Base-by-base conservation (phyloP, 2,888 invertebrate genomes). In the Magallana nippona region DNA sequence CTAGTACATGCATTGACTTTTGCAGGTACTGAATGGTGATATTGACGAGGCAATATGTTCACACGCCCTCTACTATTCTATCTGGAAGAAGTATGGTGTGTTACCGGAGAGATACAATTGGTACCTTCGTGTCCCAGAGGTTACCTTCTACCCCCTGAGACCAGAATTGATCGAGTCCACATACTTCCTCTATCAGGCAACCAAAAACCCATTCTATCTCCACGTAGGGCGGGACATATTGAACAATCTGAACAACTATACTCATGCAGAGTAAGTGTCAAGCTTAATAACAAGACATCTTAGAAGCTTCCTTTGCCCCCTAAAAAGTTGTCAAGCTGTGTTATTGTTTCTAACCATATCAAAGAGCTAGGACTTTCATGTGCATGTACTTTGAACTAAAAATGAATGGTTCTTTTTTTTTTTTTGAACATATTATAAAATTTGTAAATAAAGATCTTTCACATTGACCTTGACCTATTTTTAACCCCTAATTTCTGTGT, bases 131-230 rank as follows among this genome's bases (percentile, higher is more conserved):
- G 91, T 90, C 44, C 95, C 96, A 1, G 96, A 96, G 91, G 95
- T 96, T 19, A 89, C 93, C 22, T 96, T 96, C 91, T 96, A 96
- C 90, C 96, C 96, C n/a, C 93, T 96, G 17, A 92, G 96, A 19
- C 96, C 96, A 22, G 96, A 96, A 90, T 94, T 96, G 71, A 95
- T 95, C 1, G 96, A 96, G 93, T 95, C 96, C 1, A 96, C 96
- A 1, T 96, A 96, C 92, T 94, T 96, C 58, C 93, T 96, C 11
- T 96, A 96, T 90, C 95, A 95, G 93, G 96, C 96, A 2, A 96
- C 96, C 1, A 95, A 95, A 91, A 96, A 96, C 92, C 96, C 96
- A 44, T 96, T 96, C 91, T 96, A 96, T 92, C 94, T 96, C 80
- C 96, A 96, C 92, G 96, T 96, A 32, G 96, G 96, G 11, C 92